Evolutionary conservation across 2,113 vertebrate genomes (phyloP).

Genomic region (Aphyosemion australe): DNA sequence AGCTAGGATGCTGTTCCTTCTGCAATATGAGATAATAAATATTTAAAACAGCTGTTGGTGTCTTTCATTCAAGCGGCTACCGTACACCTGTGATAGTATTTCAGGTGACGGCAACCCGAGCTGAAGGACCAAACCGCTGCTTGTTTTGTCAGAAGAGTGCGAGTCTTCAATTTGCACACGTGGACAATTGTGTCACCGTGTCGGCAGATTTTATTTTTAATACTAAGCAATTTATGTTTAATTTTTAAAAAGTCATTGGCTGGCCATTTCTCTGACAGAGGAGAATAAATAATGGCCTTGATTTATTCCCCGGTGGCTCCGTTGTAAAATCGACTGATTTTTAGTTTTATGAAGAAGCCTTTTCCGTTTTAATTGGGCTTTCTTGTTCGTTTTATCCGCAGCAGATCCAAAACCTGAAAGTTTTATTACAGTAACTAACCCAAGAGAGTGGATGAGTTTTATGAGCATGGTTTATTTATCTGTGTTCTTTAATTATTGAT

Average conservation of each 20-base stretch:
- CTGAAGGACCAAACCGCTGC: slow-evolving; percentile 39
- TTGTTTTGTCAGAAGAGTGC: slow-evolving; percentile 2
- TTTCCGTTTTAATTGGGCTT: slow-evolving; percentile 20
- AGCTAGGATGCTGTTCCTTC: background rate
- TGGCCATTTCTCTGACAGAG: slow-evolving; percentile 13
- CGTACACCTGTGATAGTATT: slow-evolving; percentile 76
- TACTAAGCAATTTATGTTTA: slow-evolving; percentile 4
- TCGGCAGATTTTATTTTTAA: slow-evolving; percentile 13
- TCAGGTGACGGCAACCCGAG: slow-evolving; percentile 73
- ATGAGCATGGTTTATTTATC: slow-evolving; percentile 29
- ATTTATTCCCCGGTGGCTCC: slow-evolving; percentile 28
- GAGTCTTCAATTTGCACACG: background rate
- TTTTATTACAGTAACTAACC: slow-evolving; percentile 42
- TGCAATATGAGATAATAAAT: slow-evolving; percentile 63
- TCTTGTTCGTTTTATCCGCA: slow-evolving; percentile 19
- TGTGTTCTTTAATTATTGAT: slow-evolving; percentile 47
- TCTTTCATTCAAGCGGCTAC: slow-evolving; percentile 67
- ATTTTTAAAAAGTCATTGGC: slow-evolving; percentile 13
- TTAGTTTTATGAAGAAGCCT: background rate
- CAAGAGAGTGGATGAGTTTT: slow-evolving; percentile 23
- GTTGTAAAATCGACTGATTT: slow-evolving; percentile 30
- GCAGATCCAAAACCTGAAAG: slow-evolving; percentile 17
- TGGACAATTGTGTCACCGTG: slow-evolving; percentile 26
- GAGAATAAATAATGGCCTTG: slow-evolving; percentile 20
- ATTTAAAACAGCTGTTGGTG: slow-evolving; percentile 62